Conservation (phyloP, 2,888 invertebrate genomes). For the Neoascia interrupta region DNA sequence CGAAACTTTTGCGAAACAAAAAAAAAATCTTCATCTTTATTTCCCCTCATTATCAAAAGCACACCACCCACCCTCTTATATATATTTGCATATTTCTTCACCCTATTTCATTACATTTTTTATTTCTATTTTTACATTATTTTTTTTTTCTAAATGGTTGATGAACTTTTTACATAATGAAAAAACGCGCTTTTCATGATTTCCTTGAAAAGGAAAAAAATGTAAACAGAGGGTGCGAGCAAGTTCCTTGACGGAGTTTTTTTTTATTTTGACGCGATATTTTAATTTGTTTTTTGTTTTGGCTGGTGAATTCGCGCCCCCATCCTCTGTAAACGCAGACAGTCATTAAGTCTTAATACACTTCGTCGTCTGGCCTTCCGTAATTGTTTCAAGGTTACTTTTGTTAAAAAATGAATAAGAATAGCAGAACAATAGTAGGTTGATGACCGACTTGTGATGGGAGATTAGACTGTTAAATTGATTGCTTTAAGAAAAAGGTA, state of each 20-base stretch:
- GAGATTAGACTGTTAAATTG: conserved; percentile 46
- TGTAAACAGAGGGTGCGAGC: conserved; percentile 64
- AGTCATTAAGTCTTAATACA: conserved; percentile 69
- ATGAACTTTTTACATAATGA: conserved; percentile 69
- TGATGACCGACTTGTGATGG: conserved; percentile 62
- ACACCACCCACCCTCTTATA: conserved; percentile 59
- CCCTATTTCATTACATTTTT: conserved; percentile 64
- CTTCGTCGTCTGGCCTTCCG: conserved; percentile 59
- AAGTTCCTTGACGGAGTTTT: conserved; percentile 35
- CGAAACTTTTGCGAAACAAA: conserved; percentile 48
- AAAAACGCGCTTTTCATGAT: conserved; percentile 59
- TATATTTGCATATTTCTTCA: conserved; percentile 64
- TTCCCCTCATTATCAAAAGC: conserved; percentile 68
- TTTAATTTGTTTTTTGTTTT: conserved; percentile 67
- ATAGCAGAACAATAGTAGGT: conserved; percentile 30
- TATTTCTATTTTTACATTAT: conserved; percentile 19
- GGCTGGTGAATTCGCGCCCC: conserved; percentile 41
- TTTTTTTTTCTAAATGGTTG: conserved; percentile 58
- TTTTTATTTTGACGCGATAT: conserved; percentile 67
- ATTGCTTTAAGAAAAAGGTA: no score
- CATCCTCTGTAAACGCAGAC: conserved; percentile 34
- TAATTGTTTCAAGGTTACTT: conserved; percentile 66
- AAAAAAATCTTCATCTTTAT: conserved; percentile 59
- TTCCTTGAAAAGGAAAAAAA: conserved; percentile 55
- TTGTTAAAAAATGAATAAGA: conserved; percentile 21